Base-by-base conservation (phyloP, 2,797 vertebrate genomes). In the Mastacembelus armatus region DNA sequence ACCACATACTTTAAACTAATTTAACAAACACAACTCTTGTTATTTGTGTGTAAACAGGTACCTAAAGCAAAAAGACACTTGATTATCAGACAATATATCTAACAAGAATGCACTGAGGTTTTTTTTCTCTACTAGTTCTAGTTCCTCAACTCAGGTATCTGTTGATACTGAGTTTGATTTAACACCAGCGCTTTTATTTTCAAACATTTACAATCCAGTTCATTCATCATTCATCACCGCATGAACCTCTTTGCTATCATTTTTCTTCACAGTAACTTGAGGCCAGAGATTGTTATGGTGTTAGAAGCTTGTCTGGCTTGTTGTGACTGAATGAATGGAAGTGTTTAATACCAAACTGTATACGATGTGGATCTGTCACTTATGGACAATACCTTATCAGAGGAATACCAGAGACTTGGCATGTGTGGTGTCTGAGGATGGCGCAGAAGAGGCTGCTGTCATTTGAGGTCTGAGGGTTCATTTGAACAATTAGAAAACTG, bases 1-100 rank as follows among this genome's bases (percentile, higher is more conserved):
- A 66, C 39, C 49, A 36, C 15, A 18, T 68, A 66, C 66, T 63
- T 56, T 11, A 49, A 55, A 81, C 43, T 16, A 50, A 74, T 40
- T n/a, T n/a, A n/a, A n/a, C n/a, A n/a, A n/a, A n/a, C n/a, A n/a
- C n/a, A n/a, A n/a, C n/a, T n/a, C n/a, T n/a, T n/a, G n/a, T n/a
- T n/a, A n/a, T n/a, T n/a, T n/a, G n/a, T n/a, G n/a, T n/a, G n/a
- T n/a, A n/a, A n/a, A n/a, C n/a, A n/a, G n/a, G n/a, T n/a, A n/a
- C n/a, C n/a, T n/a, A n/a, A n/a, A n/a, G 26, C 26, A 3, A 26
- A 26, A 26, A 3, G 26, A 26, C 26, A 26, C 26, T 26, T 26
- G 26, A 26, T 3, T 26, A 26, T 5, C 26, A 3, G 27, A 36
- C 18, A 8, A 15, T 51, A 0, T 4, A n/a, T 40, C 8, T 1